Evolutionary conservation across 1,140 invertebrate species (phyloP), one percentile per base, ranked within the genome.

Genomic region (Oncopeltus fasciatus): DNA sequence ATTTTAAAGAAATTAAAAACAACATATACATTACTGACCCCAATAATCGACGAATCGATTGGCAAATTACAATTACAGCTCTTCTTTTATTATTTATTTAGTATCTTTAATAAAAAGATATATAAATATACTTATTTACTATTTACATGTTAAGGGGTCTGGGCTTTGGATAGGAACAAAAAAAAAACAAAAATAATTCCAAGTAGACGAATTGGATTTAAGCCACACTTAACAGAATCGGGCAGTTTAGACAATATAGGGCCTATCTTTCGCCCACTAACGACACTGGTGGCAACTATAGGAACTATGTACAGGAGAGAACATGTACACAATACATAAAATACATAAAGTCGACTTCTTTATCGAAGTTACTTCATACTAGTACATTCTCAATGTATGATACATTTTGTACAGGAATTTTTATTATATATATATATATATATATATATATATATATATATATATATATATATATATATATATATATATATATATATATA

Each of bases 291-390:
- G 49, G 49, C 2, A 1, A 24, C 49, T 24, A 24, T 53, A 53
- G 49, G 49, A 53, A 53, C 49, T 53, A 53, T 53, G 24, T 53
- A 53, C 49, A 53, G 49, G 49, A 53, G 49, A 53, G 21, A 38
- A 21, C 47, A 49, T 49, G 4, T 53, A 53, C 49, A 53, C 49
- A 24, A 53, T 24, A 53, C 49, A 24, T 26, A 53, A 24, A 38
- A 38, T 8, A 14, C 14, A n/a, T n/a, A n/a, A n/a, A 38, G 5
- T 38, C 31, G 31, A 14, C 5, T 8, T 14, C 31, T 38, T 38
- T 14, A 5, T 8, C 5, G 31, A 38, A 38, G 31, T 8, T 8
- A 14, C 5, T 38, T 14, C 14, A 5, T 24, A 3, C 49, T 53
- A 53, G 26, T 24, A 53, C 18, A 53, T 18, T 53, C 16, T 53